Base-by-base conservation (phyloP, 2,888 invertebrate genomes). In the Phasia obesa region DNA sequence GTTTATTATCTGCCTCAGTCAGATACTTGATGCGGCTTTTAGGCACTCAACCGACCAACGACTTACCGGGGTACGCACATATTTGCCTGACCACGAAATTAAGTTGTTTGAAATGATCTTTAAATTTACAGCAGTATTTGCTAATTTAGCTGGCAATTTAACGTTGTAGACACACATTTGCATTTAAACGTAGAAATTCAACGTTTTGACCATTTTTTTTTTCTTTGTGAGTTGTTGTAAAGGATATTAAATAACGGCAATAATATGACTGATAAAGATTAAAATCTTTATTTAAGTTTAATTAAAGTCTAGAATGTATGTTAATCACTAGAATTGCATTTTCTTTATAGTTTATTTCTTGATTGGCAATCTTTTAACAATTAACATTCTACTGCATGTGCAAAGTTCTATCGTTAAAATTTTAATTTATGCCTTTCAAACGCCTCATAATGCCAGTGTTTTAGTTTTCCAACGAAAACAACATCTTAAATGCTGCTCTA, bases 31-130 rank as follows among this genome's bases (percentile, higher is more conserved):
- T 79, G 49, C 13, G 65, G 60, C 53, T 53, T 60, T 60, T 53
- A 77, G 44, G 70, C 47, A 62, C 53, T 69, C 44, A 27, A 17
- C 51, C 49, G 60, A 23, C 53, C 64, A 47, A 59, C 13, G 23
- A 23, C 59, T 35, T 15, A 19, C 21, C 60, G 27, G 15, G 19
- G 21, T 9, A 4, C 49, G 38, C 67, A 31, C 49, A 42, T 70
- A 69, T 71, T 83, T 69, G 53, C 70, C 70, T 83, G 74, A 59
- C 70, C 70, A 51, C 74, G 42, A 70, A 78, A 83, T 78, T 83
- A 78, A 83, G 74, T 83, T 83, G 82, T 83, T 78, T 83, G 59
- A 60, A 78, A 65, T 75, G 82, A 83, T 83, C 78, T 83, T 53
- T 51, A 70, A 70, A 70, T 78, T 21, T 19, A 49, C 71, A 74